Percentiles rank a stretch among this genome's conserved stretches.
These are phyloP conservation scores for Hydroisotoma schaefferi DNA, from an alignment of 2,888 invertebrate genomes.

Conservation along the genomic window DNA sequence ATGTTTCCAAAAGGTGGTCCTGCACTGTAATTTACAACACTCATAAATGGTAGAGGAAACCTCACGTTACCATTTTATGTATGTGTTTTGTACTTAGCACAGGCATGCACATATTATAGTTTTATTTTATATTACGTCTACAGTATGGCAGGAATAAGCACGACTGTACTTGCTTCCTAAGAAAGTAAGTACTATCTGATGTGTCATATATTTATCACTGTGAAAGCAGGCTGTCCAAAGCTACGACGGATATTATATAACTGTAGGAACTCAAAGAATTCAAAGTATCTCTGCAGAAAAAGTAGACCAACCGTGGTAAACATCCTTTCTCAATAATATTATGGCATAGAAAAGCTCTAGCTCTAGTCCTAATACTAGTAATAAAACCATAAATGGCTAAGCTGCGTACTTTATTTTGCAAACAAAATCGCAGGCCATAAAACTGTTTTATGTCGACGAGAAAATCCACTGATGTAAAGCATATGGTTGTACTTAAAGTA, in stretches of 20 bases:
- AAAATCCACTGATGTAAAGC: too few relatives aligned
- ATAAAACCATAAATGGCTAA: conserved; percentile 1
- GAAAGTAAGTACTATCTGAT: background rate
- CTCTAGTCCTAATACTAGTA: background rate
- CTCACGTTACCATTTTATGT: background rate
- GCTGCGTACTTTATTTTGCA: too few relatives aligned
- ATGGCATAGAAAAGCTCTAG: too few relatives aligned
- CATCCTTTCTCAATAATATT: conserved; percentile 3
- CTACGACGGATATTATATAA: too few relatives aligned
- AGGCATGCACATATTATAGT: background rate
- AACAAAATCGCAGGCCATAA: too few relatives aligned
- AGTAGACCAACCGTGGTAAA: background rate
- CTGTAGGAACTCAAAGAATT: too few relatives aligned
- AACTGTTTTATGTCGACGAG: too few relatives aligned
- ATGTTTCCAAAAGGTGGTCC: conserved; percentile 7
- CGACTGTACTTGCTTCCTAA: too few relatives aligned
- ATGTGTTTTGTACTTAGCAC: background rate
- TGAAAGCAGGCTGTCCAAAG: background rate
- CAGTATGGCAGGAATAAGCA: too few relatives aligned
- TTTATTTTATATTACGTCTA: background rate
- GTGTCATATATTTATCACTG: conserved; percentile 3
- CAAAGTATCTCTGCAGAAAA: background rate
- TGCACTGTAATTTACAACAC: conserved; percentile 8
- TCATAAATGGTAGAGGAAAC: background rate
- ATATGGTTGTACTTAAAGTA: too few relatives aligned